A percentile compares a stretch with the other conserved stretches of the same genome.
Conservation (phyloP, 2,113 vertebrate species). For the Cygnus atratus region DNA sequence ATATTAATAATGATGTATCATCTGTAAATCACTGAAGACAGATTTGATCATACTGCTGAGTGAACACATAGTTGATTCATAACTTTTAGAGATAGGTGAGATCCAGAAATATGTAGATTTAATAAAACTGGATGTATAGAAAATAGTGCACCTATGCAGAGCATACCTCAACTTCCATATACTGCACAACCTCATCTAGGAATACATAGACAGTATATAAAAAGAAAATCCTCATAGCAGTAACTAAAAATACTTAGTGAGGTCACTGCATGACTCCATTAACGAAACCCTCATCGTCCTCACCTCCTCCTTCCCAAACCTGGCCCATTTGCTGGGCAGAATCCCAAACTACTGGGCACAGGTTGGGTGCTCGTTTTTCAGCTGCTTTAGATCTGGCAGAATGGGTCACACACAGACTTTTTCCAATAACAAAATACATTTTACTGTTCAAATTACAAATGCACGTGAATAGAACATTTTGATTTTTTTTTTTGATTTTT, state of each 20-base stretch:
- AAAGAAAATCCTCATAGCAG: not conserved
- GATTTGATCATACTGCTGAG: slow-evolving; percentile 1
- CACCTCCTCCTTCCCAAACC: not conserved
- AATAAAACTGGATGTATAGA: not conserved
- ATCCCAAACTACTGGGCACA: not conserved
- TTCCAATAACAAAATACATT: not conserved
- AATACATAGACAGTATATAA: fast-evolving
- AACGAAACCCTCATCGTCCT: not conserved
- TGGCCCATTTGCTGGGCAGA: not conserved
- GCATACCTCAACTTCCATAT: not conserved
- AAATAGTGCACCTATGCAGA: not conserved
- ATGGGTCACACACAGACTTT: not conserved
- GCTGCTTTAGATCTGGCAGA: not conserved
- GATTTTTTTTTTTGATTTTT: not conserved
- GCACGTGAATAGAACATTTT: not conserved
- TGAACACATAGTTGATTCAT: not conserved
- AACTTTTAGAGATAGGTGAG: not conserved
- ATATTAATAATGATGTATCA: slow-evolving; percentile 52
- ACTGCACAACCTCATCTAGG: not conserved
- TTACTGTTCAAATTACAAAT: not conserved
- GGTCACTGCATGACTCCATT: not conserved
- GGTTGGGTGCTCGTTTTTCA: not conserved
- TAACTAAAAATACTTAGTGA: not conserved
- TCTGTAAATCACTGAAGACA: slow-evolving; percentile 9
- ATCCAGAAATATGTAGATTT: not conserved